Percentiles rank a stretch among this genome's conserved stretches.
Evolutionary conservation across 2,888 invertebrate species (phyloP).

Genomic region (Abscondita cerata): DNA sequence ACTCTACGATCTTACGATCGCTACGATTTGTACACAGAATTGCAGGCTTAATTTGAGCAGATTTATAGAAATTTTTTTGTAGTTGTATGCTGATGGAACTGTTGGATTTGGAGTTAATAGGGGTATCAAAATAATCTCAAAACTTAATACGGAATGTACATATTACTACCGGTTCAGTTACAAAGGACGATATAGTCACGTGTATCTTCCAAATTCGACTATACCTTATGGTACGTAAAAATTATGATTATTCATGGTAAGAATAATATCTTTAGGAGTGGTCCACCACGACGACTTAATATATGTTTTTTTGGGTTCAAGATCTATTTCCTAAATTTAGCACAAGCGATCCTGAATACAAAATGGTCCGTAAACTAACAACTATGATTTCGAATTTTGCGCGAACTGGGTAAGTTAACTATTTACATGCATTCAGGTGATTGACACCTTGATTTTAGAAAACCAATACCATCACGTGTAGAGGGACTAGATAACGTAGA

Average conservation of each 20-base stretch:
- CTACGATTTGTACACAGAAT: no score
- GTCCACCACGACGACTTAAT: no score
- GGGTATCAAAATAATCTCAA: conserved; percentile 65
- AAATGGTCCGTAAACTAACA: conserved; percentile 53
- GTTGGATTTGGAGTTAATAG: conserved; percentile 68
- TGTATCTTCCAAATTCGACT: conserved; percentile 61
- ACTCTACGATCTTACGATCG: no score
- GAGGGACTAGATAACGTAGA: conserved; percentile 48
- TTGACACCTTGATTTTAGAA: no score
- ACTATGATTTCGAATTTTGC: conserved; percentile 57
- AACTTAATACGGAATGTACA: no score
- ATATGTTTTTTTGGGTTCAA: conserved; percentile 52
- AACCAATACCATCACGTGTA: background rate
- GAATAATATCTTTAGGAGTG: background rate
- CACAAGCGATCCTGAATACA: conserved; percentile 50
- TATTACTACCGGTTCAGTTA: no score
- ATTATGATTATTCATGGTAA: no score
- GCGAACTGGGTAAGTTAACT: conserved; percentile 51
- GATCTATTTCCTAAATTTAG: conserved; percentile 47
- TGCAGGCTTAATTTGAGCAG: no score
- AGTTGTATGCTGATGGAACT: conserved; percentile 67
- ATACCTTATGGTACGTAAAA: conserved; percentile 47
- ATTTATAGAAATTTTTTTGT: no score
- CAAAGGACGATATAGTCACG: conserved; percentile 66
- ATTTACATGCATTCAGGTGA: no score